These are phyloP conservation scores for Dinoponera quadriceps DNA, from an alignment of 1,140 invertebrate species.

Conservation along the genomic window DNA sequence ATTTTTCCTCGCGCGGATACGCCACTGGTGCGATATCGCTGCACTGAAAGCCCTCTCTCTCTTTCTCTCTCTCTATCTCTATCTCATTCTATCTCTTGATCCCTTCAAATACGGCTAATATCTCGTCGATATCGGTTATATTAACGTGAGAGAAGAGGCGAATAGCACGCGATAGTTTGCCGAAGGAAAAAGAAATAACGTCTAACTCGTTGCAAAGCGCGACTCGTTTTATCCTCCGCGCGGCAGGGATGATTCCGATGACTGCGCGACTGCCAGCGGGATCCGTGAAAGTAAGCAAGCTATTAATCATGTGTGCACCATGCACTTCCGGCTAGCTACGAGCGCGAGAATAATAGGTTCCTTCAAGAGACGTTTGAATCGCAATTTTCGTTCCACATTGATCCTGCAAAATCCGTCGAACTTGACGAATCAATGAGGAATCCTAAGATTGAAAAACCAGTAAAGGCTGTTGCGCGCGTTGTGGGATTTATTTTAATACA, in stretches of 20 bases:
- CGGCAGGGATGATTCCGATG: not conserved
- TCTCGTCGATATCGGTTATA: not conserved
- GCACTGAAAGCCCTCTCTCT: too few species aligned
- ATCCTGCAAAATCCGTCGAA: too few species aligned
- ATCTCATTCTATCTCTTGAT: not conserved
- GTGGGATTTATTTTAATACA: too few species aligned
- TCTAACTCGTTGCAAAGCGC: not conserved
- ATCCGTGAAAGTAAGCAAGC: conserved; percentile 35
- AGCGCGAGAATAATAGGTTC: conserved; percentile 36
- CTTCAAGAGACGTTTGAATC: not conserved
- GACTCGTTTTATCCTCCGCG: not conserved
- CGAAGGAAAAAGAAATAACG: too few species aligned
- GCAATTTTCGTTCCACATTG: too few species aligned
- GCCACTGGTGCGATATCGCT: conserved; percentile 28
- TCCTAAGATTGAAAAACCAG: too few species aligned
- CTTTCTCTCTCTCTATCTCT: too few species aligned
- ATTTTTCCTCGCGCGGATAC: conserved; percentile 39
- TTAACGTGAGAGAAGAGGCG: not conserved
- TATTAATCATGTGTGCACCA: conserved; percentile 36
- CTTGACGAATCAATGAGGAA: too few species aligned
- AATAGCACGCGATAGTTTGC: not conserved
- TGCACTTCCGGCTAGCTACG: conserved; percentile 41
- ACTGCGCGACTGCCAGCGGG: not conserved
- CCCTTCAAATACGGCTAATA: conserved; percentile 15
- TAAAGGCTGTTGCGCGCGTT: too few species aligned